phyloP scores from a whole-genome alignment of 1,140 invertebrate genomes.

The Phenacoccus solenopsis region DNA sequence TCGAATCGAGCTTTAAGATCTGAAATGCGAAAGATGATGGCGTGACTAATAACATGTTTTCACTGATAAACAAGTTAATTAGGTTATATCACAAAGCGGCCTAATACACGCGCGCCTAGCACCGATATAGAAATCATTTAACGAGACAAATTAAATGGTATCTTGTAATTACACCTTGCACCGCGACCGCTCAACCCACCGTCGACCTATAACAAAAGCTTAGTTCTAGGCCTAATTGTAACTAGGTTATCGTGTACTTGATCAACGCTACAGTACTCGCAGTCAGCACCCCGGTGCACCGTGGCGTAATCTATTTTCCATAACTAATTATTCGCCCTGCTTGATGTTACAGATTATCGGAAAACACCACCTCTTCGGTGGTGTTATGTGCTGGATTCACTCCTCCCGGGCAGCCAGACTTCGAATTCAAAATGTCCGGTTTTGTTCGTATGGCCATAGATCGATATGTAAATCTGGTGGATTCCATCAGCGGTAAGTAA shows the following conservation, averaged over 20 bases:
- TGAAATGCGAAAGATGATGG: background rate
- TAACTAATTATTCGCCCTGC: background rate
- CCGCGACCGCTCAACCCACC: background rate
- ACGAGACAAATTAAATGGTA: background rate
- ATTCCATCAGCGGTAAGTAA: conserved; percentile 37
- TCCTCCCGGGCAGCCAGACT: background rate
- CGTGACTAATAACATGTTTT: background rate
- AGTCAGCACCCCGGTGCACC: background rate
- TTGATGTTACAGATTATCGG: background rate
- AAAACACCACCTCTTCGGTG: conserved; percentile 12
- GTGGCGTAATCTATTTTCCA: background rate
- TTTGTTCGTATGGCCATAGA: conserved; percentile 44
- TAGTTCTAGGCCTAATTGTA: background rate
- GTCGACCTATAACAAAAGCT: too few relatives aligned
- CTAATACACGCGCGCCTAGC: background rate
- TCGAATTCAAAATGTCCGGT: conserved; percentile 35
- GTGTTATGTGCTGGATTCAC: conserved; percentile 8
- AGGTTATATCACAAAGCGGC: conserved; percentile 1
- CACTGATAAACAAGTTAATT: background rate
- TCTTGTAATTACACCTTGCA: background rate
- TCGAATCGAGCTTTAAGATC: too few relatives aligned
- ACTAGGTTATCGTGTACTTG: background rate
- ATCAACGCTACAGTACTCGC: background rate
- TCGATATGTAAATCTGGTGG: conserved; percentile 37
- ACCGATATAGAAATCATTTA: background rate